Evolutionary conservation across 2,888 invertebrate species (phyloP).

Genomic region (Muschampia plurimacula): DNA sequence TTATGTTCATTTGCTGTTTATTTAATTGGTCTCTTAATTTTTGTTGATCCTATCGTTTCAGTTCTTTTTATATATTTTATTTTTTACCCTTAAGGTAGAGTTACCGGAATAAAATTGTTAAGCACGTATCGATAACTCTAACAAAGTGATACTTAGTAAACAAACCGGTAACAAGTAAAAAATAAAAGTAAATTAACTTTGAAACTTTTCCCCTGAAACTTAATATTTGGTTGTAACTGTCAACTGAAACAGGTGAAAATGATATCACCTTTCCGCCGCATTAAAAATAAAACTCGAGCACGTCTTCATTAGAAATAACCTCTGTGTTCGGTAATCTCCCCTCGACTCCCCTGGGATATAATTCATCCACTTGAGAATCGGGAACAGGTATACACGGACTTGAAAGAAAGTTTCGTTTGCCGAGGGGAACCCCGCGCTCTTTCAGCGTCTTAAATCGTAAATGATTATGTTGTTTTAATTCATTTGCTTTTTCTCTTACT

Average conservation of each 20-base stretch:
- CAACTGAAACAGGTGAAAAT: conserved; percentile 67
- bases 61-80: background rate
- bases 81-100: background rate
- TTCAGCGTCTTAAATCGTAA: conserved; percentile 79
- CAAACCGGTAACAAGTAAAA: background rate
- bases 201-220: conserved; percentile 22
- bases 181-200: background rate
- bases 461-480: conserved; percentile 85
- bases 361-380: conserved; percentile 84
- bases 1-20: conserved; percentile 75
- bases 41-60: conserved; percentile 19
- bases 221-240: conserved; percentile 1
- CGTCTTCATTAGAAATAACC: conserved; percentile 79
- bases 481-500: conserved; percentile 78
- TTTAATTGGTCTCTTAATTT: conserved; percentile 53
- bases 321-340: conserved; percentile 67
- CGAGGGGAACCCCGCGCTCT: conserved; percentile 76
- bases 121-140: background rate
- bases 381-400: conserved; percentile 81
- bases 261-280: conserved; percentile 66
- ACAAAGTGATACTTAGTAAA: background rate
- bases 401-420: conserved; percentile 82
- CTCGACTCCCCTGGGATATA: conserved; percentile 79
- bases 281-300: conserved; percentile 76
- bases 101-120: background rate